Percentiles rank a stretch among this genome's conserved stretches.
These are phyloP conservation scores for Choristoneura rosaceana DNA, from an alignment of 2,888 invertebrate species.

Conservation along the genomic window DNA sequence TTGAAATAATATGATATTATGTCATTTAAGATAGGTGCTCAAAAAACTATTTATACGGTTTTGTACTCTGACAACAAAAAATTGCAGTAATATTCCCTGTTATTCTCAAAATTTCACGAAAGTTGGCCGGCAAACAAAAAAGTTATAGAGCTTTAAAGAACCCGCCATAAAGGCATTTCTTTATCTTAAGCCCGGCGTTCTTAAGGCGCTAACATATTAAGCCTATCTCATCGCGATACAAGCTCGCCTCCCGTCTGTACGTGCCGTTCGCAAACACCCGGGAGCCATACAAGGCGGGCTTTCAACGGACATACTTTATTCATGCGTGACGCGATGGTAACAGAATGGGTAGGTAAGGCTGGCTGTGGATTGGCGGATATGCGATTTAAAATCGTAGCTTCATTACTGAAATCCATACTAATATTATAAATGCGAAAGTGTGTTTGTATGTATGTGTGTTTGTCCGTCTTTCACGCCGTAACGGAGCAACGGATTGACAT, in stretches of 20 bases:
- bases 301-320: constrained; percentile 44
- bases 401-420: too few relatives aligned
- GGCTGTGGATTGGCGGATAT: background rate
- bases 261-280: constrained; percentile 32
- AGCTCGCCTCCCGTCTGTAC: background rate
- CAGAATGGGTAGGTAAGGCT: constrained; percentile 24
- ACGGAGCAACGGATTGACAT: too few relatives aligned
- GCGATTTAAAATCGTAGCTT: too few relatives aligned
- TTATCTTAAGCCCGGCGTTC: constrained; percentile 25
- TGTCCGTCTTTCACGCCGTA: too few relatives aligned
- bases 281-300: constrained; percentile 22
- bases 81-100: too few relatives aligned
- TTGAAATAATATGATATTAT: too few relatives aligned
- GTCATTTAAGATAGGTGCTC: too few relatives aligned
- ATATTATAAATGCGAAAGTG: too few relatives aligned
- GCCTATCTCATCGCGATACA: constrained; percentile 40
- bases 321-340: constrained; percentile 37
- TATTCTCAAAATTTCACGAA: too few relatives aligned
- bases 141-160: background rate
- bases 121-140: background rate
- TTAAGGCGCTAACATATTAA: constrained; percentile 28
- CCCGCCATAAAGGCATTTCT: constrained; percentile 23
- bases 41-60: too few relatives aligned
- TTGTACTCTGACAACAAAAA: too few relatives aligned
- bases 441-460: too few relatives aligned